Base-by-base conservation (phyloP, 2,797 vertebrate genomes). In the Anableps anableps region DNA sequence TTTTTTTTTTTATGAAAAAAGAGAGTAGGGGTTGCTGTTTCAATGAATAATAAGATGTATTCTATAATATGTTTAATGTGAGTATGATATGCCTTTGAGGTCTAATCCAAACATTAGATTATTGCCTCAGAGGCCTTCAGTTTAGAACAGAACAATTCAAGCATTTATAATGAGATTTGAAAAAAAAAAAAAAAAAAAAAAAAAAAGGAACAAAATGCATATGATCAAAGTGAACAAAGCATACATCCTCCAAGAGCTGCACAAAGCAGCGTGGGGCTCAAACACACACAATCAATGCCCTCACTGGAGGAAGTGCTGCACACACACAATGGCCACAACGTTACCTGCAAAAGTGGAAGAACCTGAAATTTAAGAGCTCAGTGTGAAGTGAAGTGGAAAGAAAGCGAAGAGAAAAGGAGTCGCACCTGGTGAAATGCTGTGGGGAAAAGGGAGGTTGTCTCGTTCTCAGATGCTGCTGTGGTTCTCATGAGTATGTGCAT, bases 281-380 rank as follows among this genome's bases (percentile, higher is more conserved):
- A 21, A 23, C 60, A 43, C 72, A 81, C 74, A 83, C 78, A 87
- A 84, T 86, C 83, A 86, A 88, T 84, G 80, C 71, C 45, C 74
- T 74, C 83, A 70, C 78, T 83, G 78, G 79, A 93, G 91, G 91
- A 93, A 93, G 81, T 89, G 79, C 80, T 78, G 83, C 26, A 87
- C 89, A 95, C 90, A 96, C 92, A 75, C 72, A 95, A 95, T 91
- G 84, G 90, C 79, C 34, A 68, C 36, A 71, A 82, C 84, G 88
- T 77, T 81, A 84, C 76, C 84, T 82, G 85, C 79, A 26, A 53
- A 64, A 90, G 92, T 88, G 92, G 92, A 93, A 82, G 84, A 86
- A 83, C 70, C 45, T 95, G 95, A 95, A 96, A 96, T 94, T 91
- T 93, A 94, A 96, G 95, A 95, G 89, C 92, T 76, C 79, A 45